Base-by-base conservation (phyloP, 2,888 invertebrate species). In the Phalera bucephala region DNA sequence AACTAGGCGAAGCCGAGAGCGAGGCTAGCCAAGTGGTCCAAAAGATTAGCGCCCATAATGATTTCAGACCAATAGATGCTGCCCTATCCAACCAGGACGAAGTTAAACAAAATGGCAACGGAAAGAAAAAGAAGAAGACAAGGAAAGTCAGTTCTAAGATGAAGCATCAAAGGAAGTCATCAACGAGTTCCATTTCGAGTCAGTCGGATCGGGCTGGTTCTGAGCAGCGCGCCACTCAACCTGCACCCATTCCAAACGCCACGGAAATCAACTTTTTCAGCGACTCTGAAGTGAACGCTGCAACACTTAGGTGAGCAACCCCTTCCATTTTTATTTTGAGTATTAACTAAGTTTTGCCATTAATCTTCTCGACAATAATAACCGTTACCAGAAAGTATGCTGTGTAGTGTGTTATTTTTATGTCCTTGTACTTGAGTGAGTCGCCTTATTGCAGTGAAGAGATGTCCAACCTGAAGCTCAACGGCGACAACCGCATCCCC, bases 251-350 rank as follows among this genome's bases (percentile, higher is more conserved):
- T 39, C 78, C 79, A 9, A 82, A 79, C 43, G 51, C 72, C 28
- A 61, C 72, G 3, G 89, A 88, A 26, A 79, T 86, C 51, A 75
- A 97, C 73, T 97, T 97, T 89, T 98, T 96, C 84, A 98, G 98
- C 72, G 98, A 98, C 72, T 95, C 96, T 0, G 98, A 98, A 88
- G 89, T 96, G 31, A 94, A 94, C n/a, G 92, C 92, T 1, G 81
- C 91, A 10, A 72, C 79, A 4, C 83, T 91, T 28, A 93, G 93
- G 90, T 93, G 70, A 72, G 90, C 78, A 17, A 33, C 33, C 9
- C 13, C 8, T 31, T n/a, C 5, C 3, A 26, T 7, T 12, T 15
- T 25, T 10, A n/a, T n/a, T n/a, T n/a, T n/a, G n/a, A n/a, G n/a
- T n/a, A n/a, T n/a, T n/a, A n/a, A n/a, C n/a, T n/a, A n/a, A n/a